phyloP scores from a whole-genome alignment of 2,797 vertebrate genomes.

The Acanthurus leucopareius region DNA sequence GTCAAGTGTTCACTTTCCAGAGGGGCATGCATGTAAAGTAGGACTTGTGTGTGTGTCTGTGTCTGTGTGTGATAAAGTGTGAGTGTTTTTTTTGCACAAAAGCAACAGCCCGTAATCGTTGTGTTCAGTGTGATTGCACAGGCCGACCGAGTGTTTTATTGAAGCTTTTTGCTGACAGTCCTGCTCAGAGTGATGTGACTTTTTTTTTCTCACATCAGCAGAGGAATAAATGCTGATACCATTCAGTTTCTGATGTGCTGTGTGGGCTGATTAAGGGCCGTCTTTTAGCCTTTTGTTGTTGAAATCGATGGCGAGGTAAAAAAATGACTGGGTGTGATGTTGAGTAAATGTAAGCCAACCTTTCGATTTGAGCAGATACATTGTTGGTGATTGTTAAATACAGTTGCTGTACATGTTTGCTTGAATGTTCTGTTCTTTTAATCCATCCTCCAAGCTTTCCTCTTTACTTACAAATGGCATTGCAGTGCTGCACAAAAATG shows the following conservation, averaged over 20 bases:
- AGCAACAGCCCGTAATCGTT: slow-evolving; percentile 18
- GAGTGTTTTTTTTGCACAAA: slow-evolving; percentile 19
- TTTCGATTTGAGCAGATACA: slow-evolving; percentile 16
- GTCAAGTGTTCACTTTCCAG: slow-evolving; percentile 59
- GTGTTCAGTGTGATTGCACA: slow-evolving; percentile 16
- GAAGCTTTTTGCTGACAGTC: slow-evolving; percentile 43
- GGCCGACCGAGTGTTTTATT: slow-evolving; percentile 6
- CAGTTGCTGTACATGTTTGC: background rate
- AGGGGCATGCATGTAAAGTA: slow-evolving; percentile 2
- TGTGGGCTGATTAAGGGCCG: slow-evolving; percentile 22
- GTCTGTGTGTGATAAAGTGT: background rate
- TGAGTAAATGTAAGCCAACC: slow-evolving; percentile 1
- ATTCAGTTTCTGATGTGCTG: slow-evolving; percentile 39
- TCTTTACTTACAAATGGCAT: background rate
- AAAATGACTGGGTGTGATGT: slow-evolving; percentile 15
- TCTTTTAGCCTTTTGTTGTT: slow-evolving; percentile 24
- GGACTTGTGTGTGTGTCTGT: slow-evolving; percentile 2
- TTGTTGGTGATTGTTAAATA: background rate
- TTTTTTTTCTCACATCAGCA: slow-evolving; percentile 38
- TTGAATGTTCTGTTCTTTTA: background rate
- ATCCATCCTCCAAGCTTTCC: background rate
- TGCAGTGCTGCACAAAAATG: background rate
- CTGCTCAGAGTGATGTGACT: slow-evolving; percentile 7
- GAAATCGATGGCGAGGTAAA: slow-evolving; percentile 18
- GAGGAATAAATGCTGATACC: slow-evolving; percentile 33